These are phyloP conservation scores for Cryptus armator DNA, from an alignment of 2,888 invertebrate genomes.

Conservation along the genomic window DNA sequence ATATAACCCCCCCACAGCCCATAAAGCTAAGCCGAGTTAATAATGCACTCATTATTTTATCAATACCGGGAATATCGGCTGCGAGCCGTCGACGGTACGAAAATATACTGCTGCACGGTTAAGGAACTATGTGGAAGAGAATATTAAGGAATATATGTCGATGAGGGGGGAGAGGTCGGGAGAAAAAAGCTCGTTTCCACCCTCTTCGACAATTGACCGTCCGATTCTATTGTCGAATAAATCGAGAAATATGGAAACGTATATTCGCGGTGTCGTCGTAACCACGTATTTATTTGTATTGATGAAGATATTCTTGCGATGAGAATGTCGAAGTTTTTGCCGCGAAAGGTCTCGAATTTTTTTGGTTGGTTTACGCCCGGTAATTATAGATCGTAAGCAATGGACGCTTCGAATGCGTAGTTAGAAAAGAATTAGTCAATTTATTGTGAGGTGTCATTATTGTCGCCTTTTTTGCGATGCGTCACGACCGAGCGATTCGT, in stretches of 20 bases:
- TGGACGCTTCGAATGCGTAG: background rate
- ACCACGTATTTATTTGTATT: conserved; percentile 7
- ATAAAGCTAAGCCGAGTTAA: conserved; percentile 75
- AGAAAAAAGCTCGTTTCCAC: conserved; percentile 16
- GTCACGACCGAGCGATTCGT: background rate
- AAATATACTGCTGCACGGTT: conserved; percentile 14
- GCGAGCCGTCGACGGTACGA: conserved; percentile 8
- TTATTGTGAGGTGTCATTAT: background rate
- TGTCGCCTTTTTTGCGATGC: background rate
- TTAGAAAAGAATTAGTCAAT: background rate
- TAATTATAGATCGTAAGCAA: background rate
- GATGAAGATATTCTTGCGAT: background rate
- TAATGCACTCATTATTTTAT: conserved; percentile 83
- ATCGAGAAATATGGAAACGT: conserved; percentile 15
- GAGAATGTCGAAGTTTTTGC: background rate
- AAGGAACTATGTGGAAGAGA: background rate
- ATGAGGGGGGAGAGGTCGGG: background rate
- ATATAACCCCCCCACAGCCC: conserved; percentile 38
- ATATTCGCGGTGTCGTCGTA: background rate
- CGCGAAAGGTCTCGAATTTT: background rate
- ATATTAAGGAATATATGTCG: conserved; percentile 9
- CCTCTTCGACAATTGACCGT: background rate
- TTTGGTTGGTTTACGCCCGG: background rate
- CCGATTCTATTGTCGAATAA: background rate
- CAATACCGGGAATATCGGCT: conserved; percentile 77